Percentiles rank a stretch among this genome's conserved stretches.
Conservation (phyloP, 2,888 invertebrate species). For the Thysanoteuthis rhombus region DNA sequence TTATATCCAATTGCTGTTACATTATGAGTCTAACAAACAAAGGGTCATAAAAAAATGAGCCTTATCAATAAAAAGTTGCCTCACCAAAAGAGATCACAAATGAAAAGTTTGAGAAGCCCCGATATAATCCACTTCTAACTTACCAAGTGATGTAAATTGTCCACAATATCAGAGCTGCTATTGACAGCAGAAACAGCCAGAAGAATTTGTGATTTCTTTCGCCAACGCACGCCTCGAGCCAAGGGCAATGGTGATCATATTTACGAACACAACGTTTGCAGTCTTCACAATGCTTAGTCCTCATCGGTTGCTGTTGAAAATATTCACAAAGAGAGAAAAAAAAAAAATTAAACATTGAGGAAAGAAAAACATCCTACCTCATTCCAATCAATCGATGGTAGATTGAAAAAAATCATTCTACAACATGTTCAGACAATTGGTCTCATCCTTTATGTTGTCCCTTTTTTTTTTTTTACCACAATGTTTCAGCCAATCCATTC, state of each 20-base stretch:
- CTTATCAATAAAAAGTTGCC: too few species aligned
- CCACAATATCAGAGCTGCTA: conserved; percentile 59
- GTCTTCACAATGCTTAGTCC: conserved; percentile 67
- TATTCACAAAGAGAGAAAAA: neutral
- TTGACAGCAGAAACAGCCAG: conserved; percentile 62
- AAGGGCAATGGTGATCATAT: conserved; percentile 69
- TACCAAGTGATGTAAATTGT: conserved; percentile 59
- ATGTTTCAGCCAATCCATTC: too few species aligned
- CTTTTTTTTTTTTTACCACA: neutral
- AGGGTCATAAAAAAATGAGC: too few species aligned
- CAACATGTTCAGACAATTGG: too few species aligned
- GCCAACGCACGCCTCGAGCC: conserved; percentile 67
- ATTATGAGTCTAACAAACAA: too few species aligned
- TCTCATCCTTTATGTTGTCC: neutral
- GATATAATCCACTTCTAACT: conserved; percentile 30
- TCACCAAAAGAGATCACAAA: too few species aligned
- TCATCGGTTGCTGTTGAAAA: conserved; percentile 62
- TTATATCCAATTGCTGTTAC: too few species aligned
- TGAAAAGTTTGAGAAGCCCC: too few species aligned
- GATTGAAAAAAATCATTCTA: too few species aligned
- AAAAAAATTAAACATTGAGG: neutral
- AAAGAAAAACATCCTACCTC: too few species aligned
- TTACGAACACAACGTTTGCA: conserved; percentile 65
- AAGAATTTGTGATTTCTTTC: conserved; percentile 67
- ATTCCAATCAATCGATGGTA: too few species aligned